phyloP scores from a whole-genome alignment of 2,797 vertebrate species.

The Aphelocoma californica region DNA sequence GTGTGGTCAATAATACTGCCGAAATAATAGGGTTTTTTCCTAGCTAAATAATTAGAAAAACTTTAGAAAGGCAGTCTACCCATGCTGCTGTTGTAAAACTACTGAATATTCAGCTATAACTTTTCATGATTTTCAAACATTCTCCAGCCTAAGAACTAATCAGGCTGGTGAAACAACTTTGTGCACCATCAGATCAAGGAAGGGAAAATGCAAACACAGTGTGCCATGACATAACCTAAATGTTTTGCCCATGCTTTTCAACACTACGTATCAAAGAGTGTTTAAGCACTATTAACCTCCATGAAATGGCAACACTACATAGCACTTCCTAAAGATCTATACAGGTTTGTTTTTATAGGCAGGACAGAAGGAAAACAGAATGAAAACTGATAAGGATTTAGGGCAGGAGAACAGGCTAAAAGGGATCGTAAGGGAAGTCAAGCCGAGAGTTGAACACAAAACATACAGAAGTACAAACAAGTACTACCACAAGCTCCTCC shows the following conservation, averaged over 20 bases:
- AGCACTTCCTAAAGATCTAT: neutral
- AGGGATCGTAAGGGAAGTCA: neutral
- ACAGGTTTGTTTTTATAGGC: neutral
- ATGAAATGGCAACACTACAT: neutral
- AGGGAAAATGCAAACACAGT: neutral
- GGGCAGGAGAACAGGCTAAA: neutral
- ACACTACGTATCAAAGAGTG: fast-evolving
- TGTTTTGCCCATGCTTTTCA: neutral
- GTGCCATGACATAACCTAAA: neutral
- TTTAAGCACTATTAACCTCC: neutral
- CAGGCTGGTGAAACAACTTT: neutral
- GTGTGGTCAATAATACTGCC: neutral
- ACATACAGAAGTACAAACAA: neutral
- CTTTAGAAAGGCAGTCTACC: neutral
- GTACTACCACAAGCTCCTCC: neutral
- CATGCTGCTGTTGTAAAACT: neutral
- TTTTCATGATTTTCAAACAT: neutral
- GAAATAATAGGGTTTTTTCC: neutral
- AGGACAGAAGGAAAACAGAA: neutral
- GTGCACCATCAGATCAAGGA: neutral
- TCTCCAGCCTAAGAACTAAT: neutral
- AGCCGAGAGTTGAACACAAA: neutral
- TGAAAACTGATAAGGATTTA: neutral
- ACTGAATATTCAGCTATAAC: neutral
- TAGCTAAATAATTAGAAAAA: neutral